Percentiles rank a stretch among this genome's conserved stretches.
These are phyloP conservation scores for Harmothoe impar DNA, from an alignment of 2,888 invertebrate species.

Conservation along the genomic window DNA sequence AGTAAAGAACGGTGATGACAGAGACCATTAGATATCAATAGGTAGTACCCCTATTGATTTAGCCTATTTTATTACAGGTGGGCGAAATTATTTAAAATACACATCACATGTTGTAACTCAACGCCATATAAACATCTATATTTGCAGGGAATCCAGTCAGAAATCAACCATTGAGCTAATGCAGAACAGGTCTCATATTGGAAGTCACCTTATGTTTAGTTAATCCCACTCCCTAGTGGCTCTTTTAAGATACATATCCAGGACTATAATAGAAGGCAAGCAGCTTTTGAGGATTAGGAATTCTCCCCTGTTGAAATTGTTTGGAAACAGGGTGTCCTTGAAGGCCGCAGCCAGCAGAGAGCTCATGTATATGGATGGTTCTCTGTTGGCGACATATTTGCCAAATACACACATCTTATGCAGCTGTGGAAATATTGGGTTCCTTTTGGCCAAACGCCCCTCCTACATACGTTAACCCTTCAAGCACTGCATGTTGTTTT, in stretches of 20 bases:
- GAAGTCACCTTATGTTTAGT: too few relatives aligned
- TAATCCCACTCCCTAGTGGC: background rate
- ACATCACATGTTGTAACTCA: too few relatives aligned
- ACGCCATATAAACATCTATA: too few relatives aligned
- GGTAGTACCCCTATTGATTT: too few relatives aligned
- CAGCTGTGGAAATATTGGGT: conserved; percentile 31
- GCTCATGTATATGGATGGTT: conserved; percentile 24
- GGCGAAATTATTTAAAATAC: too few relatives aligned
- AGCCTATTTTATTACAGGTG: too few relatives aligned
- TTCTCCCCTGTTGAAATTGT: background rate
- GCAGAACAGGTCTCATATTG: too few relatives aligned
- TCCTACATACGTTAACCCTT: conserved; percentile 44
- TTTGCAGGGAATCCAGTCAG: too few relatives aligned
- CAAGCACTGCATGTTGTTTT: too few relatives aligned
- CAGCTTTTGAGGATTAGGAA: conserved; percentile 23
- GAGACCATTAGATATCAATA: too few relatives aligned
- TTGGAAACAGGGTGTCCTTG: conserved; percentile 22
- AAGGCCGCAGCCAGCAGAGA: background rate
- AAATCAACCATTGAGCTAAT: too few relatives aligned
- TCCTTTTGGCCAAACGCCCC: background rate
- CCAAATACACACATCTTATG: background rate
- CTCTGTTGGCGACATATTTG: background rate
- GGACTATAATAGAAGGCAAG: background rate
- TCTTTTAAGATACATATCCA: background rate
- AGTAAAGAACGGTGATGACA: too few relatives aligned